Conservation (phyloP, 2,797 vertebrate genomes). For the Hozukius guyotensis region DNA sequence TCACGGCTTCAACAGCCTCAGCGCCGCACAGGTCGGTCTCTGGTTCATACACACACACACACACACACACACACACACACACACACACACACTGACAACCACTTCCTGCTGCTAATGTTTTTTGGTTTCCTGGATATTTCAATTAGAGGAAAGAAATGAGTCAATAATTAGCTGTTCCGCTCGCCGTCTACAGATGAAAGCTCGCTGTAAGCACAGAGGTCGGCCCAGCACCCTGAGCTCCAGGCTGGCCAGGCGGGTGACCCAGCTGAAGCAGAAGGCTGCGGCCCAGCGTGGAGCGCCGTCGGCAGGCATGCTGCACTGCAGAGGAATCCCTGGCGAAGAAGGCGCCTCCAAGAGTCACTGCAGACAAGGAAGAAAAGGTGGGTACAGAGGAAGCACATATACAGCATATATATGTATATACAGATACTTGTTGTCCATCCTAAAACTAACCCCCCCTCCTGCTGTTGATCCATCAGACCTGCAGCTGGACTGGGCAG, state of each 20-base stretch:
- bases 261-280: conserved; percentile 90
- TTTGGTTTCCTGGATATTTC: conserved; percentile 43
- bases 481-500: conserved; percentile 61
- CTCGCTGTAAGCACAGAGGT: conserved; percentile 82
- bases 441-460: neutral
- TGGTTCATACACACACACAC: conserved; percentile 21
- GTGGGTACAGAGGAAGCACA: conserved; percentile 30
- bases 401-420: neutral
- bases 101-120: conserved; percentile 38
- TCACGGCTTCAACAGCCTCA: conserved; percentile 80
- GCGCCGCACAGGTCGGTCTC: conserved; percentile 80
- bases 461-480: conserved; percentile 54
- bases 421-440: neutral
- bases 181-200: conserved; percentile 82
- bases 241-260: conserved; percentile 81
- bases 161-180: conserved; percentile 52
- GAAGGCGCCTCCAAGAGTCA: conserved; percentile 80
- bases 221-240: conserved; percentile 81
- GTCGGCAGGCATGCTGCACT: conserved; percentile 78
- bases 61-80: conserved; percentile 16
- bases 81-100: conserved; percentile 22
- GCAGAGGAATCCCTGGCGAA: conserved; percentile 76
- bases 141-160: conserved; percentile 55
- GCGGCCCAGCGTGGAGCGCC: conserved; percentile 83
- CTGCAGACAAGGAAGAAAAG: conserved; percentile 68